These are phyloP conservation scores for Acropora yongei DNA, from an alignment of 64 coral and sea anemone genomes.

Conservation along the genomic window DNA sequence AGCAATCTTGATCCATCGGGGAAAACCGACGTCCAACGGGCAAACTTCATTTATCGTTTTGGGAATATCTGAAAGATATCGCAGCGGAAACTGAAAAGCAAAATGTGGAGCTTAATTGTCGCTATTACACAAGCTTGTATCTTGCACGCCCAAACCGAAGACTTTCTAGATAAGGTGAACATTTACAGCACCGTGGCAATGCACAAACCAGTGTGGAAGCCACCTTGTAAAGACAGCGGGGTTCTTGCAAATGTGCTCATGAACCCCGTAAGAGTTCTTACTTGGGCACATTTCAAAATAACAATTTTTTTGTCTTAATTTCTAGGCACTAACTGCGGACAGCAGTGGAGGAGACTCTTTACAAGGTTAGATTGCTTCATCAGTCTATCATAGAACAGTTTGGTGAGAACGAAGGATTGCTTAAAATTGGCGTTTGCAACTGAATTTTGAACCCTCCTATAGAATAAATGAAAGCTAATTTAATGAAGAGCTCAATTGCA, in stretches of 20 bases:
- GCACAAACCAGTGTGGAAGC: not conserved
- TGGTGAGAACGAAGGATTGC: too few relatives aligned
- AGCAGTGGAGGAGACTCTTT: not conserved
- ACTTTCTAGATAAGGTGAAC: not conserved
- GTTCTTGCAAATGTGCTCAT: not conserved
- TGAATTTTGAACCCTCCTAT: too few relatives aligned
- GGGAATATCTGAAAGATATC: not conserved
- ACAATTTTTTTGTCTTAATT: not conserved
- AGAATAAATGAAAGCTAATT: too few relatives aligned
- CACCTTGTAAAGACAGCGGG: not conserved
- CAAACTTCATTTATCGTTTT: not conserved
- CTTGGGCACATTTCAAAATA: not conserved
- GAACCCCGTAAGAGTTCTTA: not conserved
- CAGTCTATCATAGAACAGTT: too few relatives aligned
- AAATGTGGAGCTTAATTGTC: not conserved
- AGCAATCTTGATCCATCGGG: not conserved
- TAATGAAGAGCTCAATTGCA: too few relatives aligned
- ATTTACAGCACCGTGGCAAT: too few relatives aligned
- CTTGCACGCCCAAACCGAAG: not conserved
- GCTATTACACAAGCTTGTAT: not conserved
- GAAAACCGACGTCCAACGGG: not conserved
- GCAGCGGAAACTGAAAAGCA: not conserved
- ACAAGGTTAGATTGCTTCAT: not conserved
- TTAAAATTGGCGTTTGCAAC: too few relatives aligned
- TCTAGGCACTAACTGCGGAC: not conserved